phyloP scores from a whole-genome alignment of 2,113 vertebrate species.

The Rhombomys opimus region DNA sequence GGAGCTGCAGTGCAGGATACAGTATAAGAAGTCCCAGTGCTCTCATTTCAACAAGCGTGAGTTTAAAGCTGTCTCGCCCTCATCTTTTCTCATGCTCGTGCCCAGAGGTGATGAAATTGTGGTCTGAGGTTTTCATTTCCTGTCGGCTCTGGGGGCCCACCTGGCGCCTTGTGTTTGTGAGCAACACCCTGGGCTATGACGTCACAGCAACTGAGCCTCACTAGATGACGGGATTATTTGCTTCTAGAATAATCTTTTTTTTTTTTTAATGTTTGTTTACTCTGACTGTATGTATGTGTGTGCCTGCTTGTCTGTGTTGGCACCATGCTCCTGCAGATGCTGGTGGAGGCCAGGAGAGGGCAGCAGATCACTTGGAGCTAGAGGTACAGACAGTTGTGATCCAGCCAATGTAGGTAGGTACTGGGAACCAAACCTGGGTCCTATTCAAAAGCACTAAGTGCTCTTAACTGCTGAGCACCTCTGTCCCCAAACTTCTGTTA shows the following conservation, averaged over 20 bases:
- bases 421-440: background rate
- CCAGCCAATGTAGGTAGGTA: background rate
- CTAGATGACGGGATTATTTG: background rate
- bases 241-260: background rate
- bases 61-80: background rate
- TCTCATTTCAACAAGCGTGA: background rate
- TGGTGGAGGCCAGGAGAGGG: background rate
- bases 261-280: background rate
- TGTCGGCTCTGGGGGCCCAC: background rate
- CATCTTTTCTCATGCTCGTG: background rate
- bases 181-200: background rate
- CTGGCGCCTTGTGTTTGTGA: background rate
- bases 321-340: background rate
- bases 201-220: background rate
- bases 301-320: background rate
- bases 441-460: background rate
- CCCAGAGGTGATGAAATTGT: background rate
- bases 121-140: background rate
- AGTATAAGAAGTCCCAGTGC: background rate
- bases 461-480: background rate
- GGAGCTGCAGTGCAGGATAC: accelerated
- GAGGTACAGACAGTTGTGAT: background rate
- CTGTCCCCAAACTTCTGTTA: background rate
- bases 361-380: background rate
- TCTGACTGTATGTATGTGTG: background rate